Percentiles rank a stretch among this genome's conserved stretches.
Conservation (phyloP, 1,140 invertebrate species). For the Mycetomoellerius zeteki region DNA sequence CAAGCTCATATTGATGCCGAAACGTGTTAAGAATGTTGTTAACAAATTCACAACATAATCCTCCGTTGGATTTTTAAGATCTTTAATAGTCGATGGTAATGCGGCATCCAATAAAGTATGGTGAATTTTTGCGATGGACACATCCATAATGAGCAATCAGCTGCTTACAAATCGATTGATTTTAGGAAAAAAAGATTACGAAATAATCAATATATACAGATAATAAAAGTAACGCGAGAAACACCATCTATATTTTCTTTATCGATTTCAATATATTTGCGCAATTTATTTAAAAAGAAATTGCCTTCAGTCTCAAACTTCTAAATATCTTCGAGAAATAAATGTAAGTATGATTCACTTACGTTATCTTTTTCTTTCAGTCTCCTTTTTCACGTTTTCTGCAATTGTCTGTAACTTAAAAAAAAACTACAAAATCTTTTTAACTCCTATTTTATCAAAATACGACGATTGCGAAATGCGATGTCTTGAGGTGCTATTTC, state of each 20-base stretch:
- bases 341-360: neutral
- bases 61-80: conserved; percentile 77
- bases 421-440: too few relatives aligned
- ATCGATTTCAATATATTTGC: neutral
- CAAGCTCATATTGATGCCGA: conserved; percentile 67
- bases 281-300: neutral
- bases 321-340: neutral
- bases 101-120: conserved; percentile 68
- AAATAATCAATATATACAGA: neutral
- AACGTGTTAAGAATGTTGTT: conserved; percentile 71
- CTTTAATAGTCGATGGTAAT: conserved; percentile 72
- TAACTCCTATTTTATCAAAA: too few relatives aligned
- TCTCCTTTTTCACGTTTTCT: too few relatives aligned
- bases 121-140: conserved; percentile 70
- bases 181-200: neutral
- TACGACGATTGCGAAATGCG: too few relatives aligned
- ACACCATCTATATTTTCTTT: neutral
- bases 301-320: neutral
- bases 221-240: neutral
- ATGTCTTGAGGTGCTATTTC: too few relatives aligned
- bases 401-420: too few relatives aligned
- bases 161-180: neutral
- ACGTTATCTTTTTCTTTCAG: too few relatives aligned
- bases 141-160: conserved; percentile 48
- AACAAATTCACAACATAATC: conserved; percentile 75